Evolutionary conservation across 2,113 vertebrate species (phyloP), one percentile per base, ranked within the genome.

Genomic region (Osmerus eperlanus): DNA sequence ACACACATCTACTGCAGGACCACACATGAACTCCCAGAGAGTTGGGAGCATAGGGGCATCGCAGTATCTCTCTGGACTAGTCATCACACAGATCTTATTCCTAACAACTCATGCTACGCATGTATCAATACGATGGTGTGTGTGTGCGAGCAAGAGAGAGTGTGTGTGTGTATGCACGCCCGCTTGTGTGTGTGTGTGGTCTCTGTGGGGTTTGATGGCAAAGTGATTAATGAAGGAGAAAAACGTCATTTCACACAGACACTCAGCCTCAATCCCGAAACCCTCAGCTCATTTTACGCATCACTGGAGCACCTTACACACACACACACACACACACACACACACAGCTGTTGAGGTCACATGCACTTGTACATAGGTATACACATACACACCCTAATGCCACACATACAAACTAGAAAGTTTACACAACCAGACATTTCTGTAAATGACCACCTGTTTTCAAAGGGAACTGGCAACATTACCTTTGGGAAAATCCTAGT

Each of bases 201-300:
- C 58, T 77, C 11, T 64, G 65, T 61, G 65, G 72, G 70, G 79
- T 64, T 74, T 75, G 69, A 84, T 79, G 74, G 83, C 80, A 73
- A 86, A 81, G 79, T 86, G 79, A 85, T 88, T 89, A 89, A 89
- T 89, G 86, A 82, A 83, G 79, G 78, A 80, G 77, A 74, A 84
- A 83, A 87, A 87, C 74, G 82, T 89, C 60, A 85, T 86, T 87
- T 87, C 84, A 81, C 84, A 85, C 70, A 51, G 82, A 81, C 74
- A 81, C 78, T 75, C 77, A 82, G 82, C 70, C 78, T 78, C 78
- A 78, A 71, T 84, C 81, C 82, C 80, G 72, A 71, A 83, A 89
- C 78, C 89, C 90, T 86, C 81, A 87, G 81, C 85, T 88, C 85
- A 90, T 91, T 91, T 91, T 85, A 87, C 71, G 82, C 81, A 29